These are phyloP conservation scores for Gephyroberyx darwinii DNA, from an alignment of 2,797 vertebrate genomes.

Conservation along the genomic window DNA sequence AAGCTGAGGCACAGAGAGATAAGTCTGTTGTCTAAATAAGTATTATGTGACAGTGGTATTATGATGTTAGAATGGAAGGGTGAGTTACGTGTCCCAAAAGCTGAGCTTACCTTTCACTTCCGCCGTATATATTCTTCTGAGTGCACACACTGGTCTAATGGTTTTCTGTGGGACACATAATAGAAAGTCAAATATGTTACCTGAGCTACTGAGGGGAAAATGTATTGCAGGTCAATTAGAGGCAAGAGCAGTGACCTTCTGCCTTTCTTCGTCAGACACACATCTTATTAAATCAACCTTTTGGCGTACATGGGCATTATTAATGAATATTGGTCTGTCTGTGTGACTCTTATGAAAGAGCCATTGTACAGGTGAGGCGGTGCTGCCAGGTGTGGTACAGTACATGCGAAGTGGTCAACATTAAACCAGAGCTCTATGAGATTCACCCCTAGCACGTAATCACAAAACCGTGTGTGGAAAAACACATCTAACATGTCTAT, in stretches of 20 bases:
- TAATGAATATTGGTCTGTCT: slow-evolving; percentile 2
- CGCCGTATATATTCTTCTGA: slow-evolving; percentile 65
- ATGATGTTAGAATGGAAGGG: neutral
- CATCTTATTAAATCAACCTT: slow-evolving; percentile 9
- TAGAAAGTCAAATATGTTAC: neutral
- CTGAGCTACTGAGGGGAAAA: neutral
- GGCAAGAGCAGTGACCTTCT: neutral
- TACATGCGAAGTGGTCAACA: neutral
- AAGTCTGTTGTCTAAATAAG: too few relatives aligned
- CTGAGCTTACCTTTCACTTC: slow-evolving; percentile 67
- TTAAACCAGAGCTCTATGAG: slow-evolving; percentile 18
- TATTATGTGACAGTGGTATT: neutral
- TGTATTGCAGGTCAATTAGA: neutral
- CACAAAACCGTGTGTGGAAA: slow-evolving; percentile 2
- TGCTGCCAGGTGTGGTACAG: slow-evolving; percentile 27
- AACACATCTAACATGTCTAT: neutral
- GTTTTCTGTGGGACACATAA: slow-evolving; percentile 62
- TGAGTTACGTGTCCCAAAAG: neutral
- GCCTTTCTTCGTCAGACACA: slow-evolving; percentile 1
- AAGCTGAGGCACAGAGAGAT: too few relatives aligned
- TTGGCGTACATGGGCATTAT: neutral
- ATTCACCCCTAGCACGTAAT: neutral
- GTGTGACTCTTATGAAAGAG: slow-evolving; percentile 26
- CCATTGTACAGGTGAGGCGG: slow-evolving; percentile 1
- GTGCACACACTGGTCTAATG: slow-evolving; percentile 44